Base-by-base conservation (phyloP, 2,113 vertebrate genomes). In the Pimephales promelas region DNA sequence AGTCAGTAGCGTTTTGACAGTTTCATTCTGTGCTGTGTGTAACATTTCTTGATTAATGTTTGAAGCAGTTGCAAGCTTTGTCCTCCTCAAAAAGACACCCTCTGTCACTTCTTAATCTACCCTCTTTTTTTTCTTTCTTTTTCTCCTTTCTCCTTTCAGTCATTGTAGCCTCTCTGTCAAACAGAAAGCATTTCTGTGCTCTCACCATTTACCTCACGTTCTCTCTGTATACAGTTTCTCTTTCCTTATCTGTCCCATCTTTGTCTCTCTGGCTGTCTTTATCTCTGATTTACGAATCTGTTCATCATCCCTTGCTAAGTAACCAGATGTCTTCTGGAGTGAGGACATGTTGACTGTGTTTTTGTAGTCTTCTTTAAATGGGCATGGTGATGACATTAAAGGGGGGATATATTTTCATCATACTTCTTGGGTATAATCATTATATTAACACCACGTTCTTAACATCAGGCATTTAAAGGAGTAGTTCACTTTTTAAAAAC, bases 21-120 rank as follows among this genome's bases (percentile, higher is more conserved):
- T n/a, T 78, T 78, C 34, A 61, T 78, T 78, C 24, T 78, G 56
- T 78, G 36, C 61, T 78, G 75, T 78, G 56, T 61, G 22, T 66
- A 83, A 66, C 22, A 7, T 34, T 59, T 83, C 82, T 83, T 66
- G 82, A 83, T 83, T 83, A 66, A 83, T 83, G 72, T 76, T 73
- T 83, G 81, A 62, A 83, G 71, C 43, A 6, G 70, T 40, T 40
- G 36, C 20, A 26, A 73, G 81, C 81, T 83, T 40, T 34, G 71
- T 54, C 72, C 82, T 36, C 45, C 49, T 83, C 28, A 76, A 34
- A 83, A 61, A 43, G 8, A 64, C 24, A 43, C 11, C 72, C 54
- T 76, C 72, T 77, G 43, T 47, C 56, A 78, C 31, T 62, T 83
- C 71, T 76, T 76, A 76, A 76, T 83, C 82, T 76, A 34, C 40